A percentile compares a stretch with the other conserved stretches of the same genome.
phyloP scores from a whole-genome alignment of 2,113 vertebrate genomes.

The Syngnathus scovelli region DNA sequence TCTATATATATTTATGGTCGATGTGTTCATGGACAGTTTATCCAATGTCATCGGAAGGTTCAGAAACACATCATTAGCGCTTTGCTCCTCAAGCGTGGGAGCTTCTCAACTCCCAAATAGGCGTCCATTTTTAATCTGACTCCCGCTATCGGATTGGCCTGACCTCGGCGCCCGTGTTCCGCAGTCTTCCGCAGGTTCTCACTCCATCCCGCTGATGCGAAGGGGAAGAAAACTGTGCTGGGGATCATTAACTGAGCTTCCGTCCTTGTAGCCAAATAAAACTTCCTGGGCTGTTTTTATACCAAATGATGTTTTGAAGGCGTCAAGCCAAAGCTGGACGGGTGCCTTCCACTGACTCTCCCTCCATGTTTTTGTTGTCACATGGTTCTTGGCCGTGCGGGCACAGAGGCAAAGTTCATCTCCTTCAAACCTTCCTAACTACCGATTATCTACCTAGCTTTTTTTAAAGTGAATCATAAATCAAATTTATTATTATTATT shows the following conservation, averaged over 20 bases:
- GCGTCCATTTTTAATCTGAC: conserved; percentile 26
- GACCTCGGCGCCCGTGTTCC: conserved; percentile 48
- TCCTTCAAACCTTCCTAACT: neutral
- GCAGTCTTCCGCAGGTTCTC: conserved; percentile 44
- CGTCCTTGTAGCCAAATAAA: conserved; percentile 66
- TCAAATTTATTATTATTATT: too few species aligned
- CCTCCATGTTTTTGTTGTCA: conserved; percentile 36
- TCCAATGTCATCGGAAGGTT: conserved; percentile 42
- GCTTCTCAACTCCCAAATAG: conserved; percentile 33
- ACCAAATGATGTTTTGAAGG: conserved; percentile 68
- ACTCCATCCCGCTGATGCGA: conserved; percentile 60
- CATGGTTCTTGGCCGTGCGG: conserved; percentile 29
- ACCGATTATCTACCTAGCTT: neutral
- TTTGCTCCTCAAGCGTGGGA: conserved; percentile 38
- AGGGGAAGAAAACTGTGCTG: conserved; percentile 66
- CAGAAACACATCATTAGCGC: conserved; percentile 36
- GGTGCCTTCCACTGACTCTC: neutral
- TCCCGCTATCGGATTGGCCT: conserved; percentile 52
- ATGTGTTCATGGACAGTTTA: neutral
- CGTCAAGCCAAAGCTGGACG: conserved; percentile 28
- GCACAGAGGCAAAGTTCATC: conserved; percentile 13
- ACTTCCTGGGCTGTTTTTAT: conserved; percentile 74
- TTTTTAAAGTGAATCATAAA: too few species aligned
- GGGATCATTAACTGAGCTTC: conserved; percentile 66
- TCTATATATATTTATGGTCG: conserved; percentile 3